Base-by-base conservation (phyloP, 2,888 invertebrate genomes). In the Lasioglossum malachurum region DNA sequence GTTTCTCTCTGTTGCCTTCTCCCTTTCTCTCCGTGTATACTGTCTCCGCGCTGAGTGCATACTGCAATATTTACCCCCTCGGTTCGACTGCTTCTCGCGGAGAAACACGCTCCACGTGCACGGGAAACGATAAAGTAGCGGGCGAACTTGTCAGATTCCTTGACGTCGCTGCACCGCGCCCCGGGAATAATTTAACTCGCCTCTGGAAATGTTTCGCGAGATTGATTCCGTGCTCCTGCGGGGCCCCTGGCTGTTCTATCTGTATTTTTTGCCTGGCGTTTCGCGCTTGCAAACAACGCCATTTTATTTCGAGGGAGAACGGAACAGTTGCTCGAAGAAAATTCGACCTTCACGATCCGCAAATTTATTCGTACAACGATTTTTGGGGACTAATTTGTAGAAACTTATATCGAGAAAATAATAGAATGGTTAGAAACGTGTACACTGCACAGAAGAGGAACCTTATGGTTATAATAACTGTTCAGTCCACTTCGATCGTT, bases 51-150 rank as follows among this genome's bases (percentile, higher is more conserved):
- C 89, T 94, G 94, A 94, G 94, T 94, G 94, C 94, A 93, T 92
- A 89, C 92, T 95, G 93, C 94, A 94, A 94, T 94, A 95, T 95
- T 94, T 93, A 95, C 92, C 91, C 92, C 87, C 80, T 76, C 67
- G 73, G 72, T 73, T 57, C 81, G 72, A 67, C 46, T 53, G 73
- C 67, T 75, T 75, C 74, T 71, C 74, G 74, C 74, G 74, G 35
- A 41, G 79, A 64, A 78, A 80, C 82, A 67, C 78, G 80, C 60
- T 72, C 60, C 75, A 44, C 49, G 44, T 31, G 72, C 73, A 53
- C 67, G 78, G 75, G 75, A 72, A 80, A 31, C 77, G 80, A 77
- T 90, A 82, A 90, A 90, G 84, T 84, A 84, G 64, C 81, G 74
- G 53, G 57, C 79, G 79, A 77, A 88, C 78, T 86, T 83, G 82